Percentiles rank a stretch among this genome's conserved stretches.
phyloP scores from a whole-genome alignment of 2,888 invertebrate species.

The Formica aserva region DNA sequence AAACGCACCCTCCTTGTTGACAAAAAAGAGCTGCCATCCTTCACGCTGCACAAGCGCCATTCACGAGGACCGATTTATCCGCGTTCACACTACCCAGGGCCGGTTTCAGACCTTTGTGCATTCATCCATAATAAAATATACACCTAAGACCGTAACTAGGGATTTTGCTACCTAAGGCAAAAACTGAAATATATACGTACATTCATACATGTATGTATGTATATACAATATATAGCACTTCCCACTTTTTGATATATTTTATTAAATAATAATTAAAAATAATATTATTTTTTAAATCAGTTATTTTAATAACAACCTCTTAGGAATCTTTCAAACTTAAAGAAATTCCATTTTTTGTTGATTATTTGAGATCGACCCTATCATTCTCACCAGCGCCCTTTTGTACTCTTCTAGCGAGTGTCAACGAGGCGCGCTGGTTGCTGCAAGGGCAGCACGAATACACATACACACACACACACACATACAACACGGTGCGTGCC shows the following conservation, averaged over 20 bases:
- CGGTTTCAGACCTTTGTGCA: conserved; percentile 38
- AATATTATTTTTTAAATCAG: neutral
- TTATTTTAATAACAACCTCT: conserved; percentile 1
- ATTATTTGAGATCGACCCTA: neutral
- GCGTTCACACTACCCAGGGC: conserved; percentile 46
- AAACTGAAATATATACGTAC: neutral
- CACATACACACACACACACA: conserved; percentile 23
- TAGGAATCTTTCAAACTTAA: neutral
- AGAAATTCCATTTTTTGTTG: neutral
- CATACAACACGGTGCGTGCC: conserved; percentile 46
- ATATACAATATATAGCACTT: no score
- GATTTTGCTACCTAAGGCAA: conserved; percentile 27
- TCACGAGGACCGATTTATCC: conserved; percentile 53
- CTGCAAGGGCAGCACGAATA: conserved; percentile 25
- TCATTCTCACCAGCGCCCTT: conserved; percentile 25
- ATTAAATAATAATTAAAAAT: conserved; percentile 1
- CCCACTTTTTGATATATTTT: neutral
- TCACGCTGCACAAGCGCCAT: conserved; percentile 48
- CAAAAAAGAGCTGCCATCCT: conserved; percentile 25
- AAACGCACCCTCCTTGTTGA: conserved; percentile 45
- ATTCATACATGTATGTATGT: no score
- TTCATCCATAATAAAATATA: conserved; percentile 39
- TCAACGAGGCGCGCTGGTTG: conserved; percentile 31
- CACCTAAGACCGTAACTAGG: conserved; percentile 11
- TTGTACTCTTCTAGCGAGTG: conserved; percentile 22